Conservation (phyloP, 2,113 vertebrate genomes). For the Dromiciops gliroides region DNA sequence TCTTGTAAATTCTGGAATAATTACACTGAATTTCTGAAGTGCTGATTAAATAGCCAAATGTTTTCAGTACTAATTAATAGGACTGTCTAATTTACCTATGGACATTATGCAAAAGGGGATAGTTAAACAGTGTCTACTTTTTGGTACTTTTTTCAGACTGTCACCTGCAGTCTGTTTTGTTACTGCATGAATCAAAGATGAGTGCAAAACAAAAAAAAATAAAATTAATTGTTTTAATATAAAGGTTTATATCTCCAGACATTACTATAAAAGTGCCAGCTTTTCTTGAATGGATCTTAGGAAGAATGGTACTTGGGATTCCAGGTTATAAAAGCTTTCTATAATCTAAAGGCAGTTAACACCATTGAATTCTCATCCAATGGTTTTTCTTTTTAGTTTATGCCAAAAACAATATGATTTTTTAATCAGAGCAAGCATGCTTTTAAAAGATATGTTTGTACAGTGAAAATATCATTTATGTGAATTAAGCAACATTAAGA, state of each 20-base stretch:
- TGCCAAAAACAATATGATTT: conserved; percentile 73
- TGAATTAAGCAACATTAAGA: conserved; percentile 8
- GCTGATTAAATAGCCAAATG: conserved; percentile 56
- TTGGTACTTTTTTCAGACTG: conserved; percentile 58
- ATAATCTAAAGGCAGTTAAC: conserved; percentile 52
- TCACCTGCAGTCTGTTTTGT: conserved; percentile 69
- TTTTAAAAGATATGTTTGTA: conserved; percentile 56
- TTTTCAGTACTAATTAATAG: conserved; percentile 33
- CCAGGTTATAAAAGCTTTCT: conserved; percentile 67
- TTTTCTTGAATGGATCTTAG: conserved; percentile 62
- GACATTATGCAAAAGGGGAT: conserved; percentile 54
- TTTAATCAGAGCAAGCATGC: conserved; percentile 61
- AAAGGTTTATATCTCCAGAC: conserved; percentile 19
- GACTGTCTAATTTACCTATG: conserved; percentile 39
- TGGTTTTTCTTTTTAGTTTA: conserved; percentile 54
- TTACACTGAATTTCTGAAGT: conserved; percentile 20
- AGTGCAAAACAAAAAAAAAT: conserved; percentile 33
- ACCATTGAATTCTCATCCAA: conserved; percentile 33
- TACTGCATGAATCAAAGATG: conserved; percentile 50
- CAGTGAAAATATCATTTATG: conserved; percentile 66
- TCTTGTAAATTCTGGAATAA: conserved; percentile 4
- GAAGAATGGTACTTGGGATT: conserved; percentile 56
- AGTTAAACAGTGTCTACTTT: conserved; percentile 58
- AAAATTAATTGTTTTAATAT: conserved; percentile 60
- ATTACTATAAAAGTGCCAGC: conserved; percentile 47